Evolutionary conservation across 2,113 vertebrate species (phyloP).

Genomic region (Bujurquina vittata): DNA sequence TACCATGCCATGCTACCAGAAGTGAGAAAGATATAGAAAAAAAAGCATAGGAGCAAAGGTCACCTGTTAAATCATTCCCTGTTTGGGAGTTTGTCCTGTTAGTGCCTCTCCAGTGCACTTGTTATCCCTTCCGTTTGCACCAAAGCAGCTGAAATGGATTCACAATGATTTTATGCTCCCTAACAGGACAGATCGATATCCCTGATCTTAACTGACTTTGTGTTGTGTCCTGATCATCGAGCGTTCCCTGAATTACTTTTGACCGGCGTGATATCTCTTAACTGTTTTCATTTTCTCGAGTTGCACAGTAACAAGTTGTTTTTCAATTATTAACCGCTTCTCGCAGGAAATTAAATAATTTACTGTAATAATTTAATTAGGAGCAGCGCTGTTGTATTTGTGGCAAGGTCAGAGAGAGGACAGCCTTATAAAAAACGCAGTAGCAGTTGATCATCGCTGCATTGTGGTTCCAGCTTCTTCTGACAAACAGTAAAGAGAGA

Average conservation of each 20-base stretch:
- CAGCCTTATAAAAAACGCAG: neutral
- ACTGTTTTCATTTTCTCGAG: neutral
- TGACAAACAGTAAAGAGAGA: neutral
- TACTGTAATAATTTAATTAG: conserved; percentile 2
- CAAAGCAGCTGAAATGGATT: neutral
- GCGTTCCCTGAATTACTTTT: neutral
- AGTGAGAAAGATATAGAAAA: neutral
- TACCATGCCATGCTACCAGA: neutral
- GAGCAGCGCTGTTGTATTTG: neutral
- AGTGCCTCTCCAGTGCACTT: neutral
- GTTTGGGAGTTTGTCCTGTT: neutral
- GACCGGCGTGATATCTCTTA: neutral
- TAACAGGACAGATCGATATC: neutral
- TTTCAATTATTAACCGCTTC: neutral
- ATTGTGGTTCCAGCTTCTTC: neutral
- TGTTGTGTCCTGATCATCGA: neutral
- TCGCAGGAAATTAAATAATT: neutral
- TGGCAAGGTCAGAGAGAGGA: neutral
- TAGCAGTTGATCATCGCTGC: neutral
- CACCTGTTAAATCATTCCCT: neutral
- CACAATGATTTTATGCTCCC: neutral
- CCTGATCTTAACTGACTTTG: neutral
- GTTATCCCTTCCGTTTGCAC: neutral
- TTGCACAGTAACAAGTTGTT: neutral
- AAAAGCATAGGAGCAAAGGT: neutral